phyloP scores from a whole-genome alignment of 1,140 invertebrate genomes.

The Steinernema feltiae region DNA sequence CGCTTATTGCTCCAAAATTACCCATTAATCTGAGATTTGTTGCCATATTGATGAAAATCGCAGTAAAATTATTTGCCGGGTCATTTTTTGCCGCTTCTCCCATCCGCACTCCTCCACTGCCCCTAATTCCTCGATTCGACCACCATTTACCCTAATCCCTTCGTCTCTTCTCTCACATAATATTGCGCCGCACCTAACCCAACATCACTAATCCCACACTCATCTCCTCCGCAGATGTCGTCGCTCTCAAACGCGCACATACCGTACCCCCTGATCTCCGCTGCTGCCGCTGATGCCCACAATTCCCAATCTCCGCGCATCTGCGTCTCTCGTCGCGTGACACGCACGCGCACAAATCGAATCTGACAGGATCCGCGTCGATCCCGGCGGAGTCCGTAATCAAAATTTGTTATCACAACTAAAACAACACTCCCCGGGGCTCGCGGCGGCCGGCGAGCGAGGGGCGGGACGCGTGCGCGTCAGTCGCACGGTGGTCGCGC shows the following conservation, averaged over 20 bases:
- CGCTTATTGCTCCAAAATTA: no score
- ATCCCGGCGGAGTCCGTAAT: neutral
- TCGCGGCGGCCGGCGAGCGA: neutral
- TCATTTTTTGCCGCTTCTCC: no score
- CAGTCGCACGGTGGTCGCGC: neutral
- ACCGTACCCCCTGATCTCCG: neutral
- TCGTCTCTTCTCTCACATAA: no score
- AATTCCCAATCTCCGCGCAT: neutral
- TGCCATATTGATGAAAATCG: no score
- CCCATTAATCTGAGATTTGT: no score
- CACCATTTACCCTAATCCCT: no score
- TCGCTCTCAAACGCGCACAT: neutral
- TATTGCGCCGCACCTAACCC: no score
- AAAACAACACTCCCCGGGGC: slow-evolving; percentile 13
- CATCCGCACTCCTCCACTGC: no score
- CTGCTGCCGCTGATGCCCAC: neutral
- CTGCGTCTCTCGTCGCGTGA: neutral
- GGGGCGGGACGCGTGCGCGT: neutral
- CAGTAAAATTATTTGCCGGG: no score
- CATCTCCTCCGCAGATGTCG: neutral
- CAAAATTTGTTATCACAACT: slow-evolving; percentile 15
- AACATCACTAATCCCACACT: no score
- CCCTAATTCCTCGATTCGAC: no score
- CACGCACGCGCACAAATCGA: neutral
- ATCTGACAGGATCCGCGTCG: slow-evolving; percentile 8